Evolutionary conservation across 1,140 invertebrate species (phyloP).

Genomic region (Pseudomyrmex sp.): DNA sequence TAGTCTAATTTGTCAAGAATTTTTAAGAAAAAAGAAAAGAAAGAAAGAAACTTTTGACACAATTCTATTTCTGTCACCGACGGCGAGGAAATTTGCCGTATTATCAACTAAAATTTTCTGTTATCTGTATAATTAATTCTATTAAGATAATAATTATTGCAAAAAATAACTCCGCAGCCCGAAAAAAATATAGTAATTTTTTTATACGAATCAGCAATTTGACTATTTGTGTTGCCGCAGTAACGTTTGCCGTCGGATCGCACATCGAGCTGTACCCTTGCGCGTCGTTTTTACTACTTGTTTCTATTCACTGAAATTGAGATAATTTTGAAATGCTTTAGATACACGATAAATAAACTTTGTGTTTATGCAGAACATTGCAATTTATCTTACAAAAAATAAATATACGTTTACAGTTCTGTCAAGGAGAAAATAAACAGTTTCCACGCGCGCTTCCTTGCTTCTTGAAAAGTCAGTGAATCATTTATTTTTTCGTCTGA

Average conservation of each 20-base stretch:
- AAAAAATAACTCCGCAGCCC: too few relatives aligned
- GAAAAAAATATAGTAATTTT: neutral
- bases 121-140: neutral
- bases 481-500: too few relatives aligned
- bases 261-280: constrained; percentile 5
- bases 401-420: neutral
- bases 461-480: too few relatives aligned
- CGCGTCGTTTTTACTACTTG: neutral
- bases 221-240: neutral
- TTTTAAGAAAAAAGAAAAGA: neutral
- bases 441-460: too few relatives aligned
- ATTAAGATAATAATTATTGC: too few relatives aligned
- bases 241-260: constrained; percentile 51
- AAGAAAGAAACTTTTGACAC: neutral
- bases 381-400: neutral
- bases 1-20: neutral
- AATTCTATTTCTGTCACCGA: neutral
- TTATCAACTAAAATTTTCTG: neutral
- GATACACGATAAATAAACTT: neutral
- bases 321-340: neutral
- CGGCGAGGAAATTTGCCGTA: neutral
- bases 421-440: neutral
- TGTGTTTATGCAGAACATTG: too few relatives aligned
- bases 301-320: neutral
- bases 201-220: neutral